A percentile compares a stretch with the other conserved stretches of the same genome.
These are phyloP conservation scores for Plagodis dolabraria DNA, from an alignment of 2,888 invertebrate genomes.

Conservation along the genomic window DNA sequence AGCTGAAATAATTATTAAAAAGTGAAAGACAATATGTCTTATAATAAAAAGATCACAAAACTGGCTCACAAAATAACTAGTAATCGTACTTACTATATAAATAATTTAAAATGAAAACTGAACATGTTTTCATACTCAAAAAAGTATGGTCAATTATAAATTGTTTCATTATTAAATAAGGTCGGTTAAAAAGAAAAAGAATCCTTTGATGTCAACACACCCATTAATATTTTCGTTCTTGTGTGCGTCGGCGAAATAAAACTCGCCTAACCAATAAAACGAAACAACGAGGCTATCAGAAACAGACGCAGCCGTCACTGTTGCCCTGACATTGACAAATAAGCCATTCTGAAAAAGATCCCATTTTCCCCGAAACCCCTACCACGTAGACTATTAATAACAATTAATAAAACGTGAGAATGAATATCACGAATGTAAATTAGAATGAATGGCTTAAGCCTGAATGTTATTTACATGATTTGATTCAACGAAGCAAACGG, in stretches of 20 bases:
- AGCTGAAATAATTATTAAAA: no score
- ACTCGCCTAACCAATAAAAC: slow-evolving; percentile 67
- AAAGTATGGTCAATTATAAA: no score
- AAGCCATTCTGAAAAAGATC: slow-evolving; percentile 75
- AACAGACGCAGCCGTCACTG: slow-evolving; percentile 72
- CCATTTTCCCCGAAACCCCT: slow-evolving; percentile 65
- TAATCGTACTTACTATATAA: no score
- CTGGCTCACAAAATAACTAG: no score
- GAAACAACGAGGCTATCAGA: slow-evolving; percentile 72
- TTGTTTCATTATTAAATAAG: no score
- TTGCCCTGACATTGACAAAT: slow-evolving; percentile 75
- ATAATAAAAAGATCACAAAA: no score
- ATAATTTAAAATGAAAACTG: no score
- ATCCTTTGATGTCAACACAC: slow-evolving; percentile 34
- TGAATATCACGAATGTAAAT: slow-evolving; percentile 41
- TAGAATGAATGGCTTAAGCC: slow-evolving; percentile 34
- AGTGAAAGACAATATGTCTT: no score
- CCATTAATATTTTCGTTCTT: slow-evolving; percentile 38
- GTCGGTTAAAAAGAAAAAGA: slow-evolving; percentile 24
- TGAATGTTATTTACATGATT: slow-evolving; percentile 12
- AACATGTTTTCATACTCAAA: no score
- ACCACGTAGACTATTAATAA: slow-evolving; percentile 58
- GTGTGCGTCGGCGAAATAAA: slow-evolving; percentile 44
- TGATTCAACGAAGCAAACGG: neutral
- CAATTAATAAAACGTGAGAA: slow-evolving; percentile 44